These are phyloP conservation scores for Sialis fuliginosa DNA, from an alignment of 2,888 invertebrate species.

Conservation along the genomic window DNA sequence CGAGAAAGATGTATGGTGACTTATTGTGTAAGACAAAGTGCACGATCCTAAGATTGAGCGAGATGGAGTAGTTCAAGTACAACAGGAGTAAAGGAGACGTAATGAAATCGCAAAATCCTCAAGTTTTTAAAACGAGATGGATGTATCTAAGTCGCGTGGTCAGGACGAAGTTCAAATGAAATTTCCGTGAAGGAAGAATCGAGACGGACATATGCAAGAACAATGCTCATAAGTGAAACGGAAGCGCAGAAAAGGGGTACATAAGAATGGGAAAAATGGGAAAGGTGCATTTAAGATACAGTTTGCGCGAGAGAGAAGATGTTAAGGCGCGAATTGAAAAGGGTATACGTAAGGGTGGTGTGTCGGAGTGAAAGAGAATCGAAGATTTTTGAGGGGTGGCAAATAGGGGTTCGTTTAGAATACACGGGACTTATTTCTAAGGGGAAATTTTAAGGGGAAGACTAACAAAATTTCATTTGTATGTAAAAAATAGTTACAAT, in stretches of 20 bases:
- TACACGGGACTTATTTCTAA: too few species aligned
- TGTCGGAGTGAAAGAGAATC: background rate
- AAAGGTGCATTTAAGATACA: background rate
- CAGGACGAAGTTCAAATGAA: background rate
- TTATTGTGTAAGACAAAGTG: background rate
- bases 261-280: background rate
- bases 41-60: background rate
- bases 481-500: too few species aligned
- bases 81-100: background rate
- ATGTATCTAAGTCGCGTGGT: slow-evolving; percentile 1
- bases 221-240: background rate
- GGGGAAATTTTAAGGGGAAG: too few species aligned
- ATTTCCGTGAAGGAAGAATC: background rate
- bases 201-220: background rate
- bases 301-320: background rate
- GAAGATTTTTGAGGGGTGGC: too few species aligned
- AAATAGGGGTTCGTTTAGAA: too few species aligned
- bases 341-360: background rate
- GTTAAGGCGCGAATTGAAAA: background rate
- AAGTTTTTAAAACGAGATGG: background rate
- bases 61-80: slow-evolving; percentile 1
- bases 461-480: too few species aligned
- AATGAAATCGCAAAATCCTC: slow-evolving; percentile 1
- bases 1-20: background rate
- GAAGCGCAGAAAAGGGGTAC: background rate